A percentile compares a stretch with the other conserved stretches of the same genome.
Evolutionary conservation across 2,797 vertebrate species (phyloP).

Genomic region (Brotula barbata): DNA sequence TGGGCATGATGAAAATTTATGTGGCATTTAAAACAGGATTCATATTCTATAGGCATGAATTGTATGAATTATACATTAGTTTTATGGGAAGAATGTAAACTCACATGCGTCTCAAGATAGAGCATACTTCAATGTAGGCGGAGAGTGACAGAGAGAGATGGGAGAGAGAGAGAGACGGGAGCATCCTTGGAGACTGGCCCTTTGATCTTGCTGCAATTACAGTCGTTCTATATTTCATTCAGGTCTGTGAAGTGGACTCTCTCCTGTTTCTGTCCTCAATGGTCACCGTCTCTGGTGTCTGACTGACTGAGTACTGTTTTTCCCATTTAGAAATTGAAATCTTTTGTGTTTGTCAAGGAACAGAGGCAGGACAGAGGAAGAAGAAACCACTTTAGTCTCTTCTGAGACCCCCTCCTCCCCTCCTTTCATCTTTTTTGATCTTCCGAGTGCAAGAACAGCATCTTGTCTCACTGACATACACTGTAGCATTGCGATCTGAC

Average conservation of each 20-base stretch:
- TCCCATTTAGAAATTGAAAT: slow-evolving; percentile 20
- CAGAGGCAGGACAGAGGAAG: slow-evolving; percentile 24
- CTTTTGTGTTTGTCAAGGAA: slow-evolving; percentile 34
- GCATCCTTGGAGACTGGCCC: slow-evolving; percentile 7
- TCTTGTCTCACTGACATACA: slow-evolving; percentile 45
- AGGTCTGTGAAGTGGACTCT: slow-evolving; percentile 14
- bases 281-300: slow-evolving; percentile 24
- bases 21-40: slow-evolving; percentile 43
- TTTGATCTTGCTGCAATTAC: slow-evolving; percentile 33
- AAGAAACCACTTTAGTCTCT: neutral
- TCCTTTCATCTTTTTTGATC: slow-evolving; percentile 49
- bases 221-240: slow-evolving; percentile 26
- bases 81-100: slow-evolving; percentile 28
- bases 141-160: slow-evolving; percentile 4
- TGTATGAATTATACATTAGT: slow-evolving; percentile 62
- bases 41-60: slow-evolving; percentile 58
- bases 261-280: slow-evolving; percentile 20
- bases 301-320: slow-evolving; percentile 21
- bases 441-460: slow-evolving; percentile 29
- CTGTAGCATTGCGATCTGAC: slow-evolving; percentile 51
- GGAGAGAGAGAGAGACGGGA: neutral
- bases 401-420: slow-evolving; percentile 11
- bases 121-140: slow-evolving; percentile 20
- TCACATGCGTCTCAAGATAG: slow-evolving; percentile 23
- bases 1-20: slow-evolving; percentile 65